Base-by-base conservation (phyloP, 2,113 vertebrate genomes). In the Arenaria interpres region DNA sequence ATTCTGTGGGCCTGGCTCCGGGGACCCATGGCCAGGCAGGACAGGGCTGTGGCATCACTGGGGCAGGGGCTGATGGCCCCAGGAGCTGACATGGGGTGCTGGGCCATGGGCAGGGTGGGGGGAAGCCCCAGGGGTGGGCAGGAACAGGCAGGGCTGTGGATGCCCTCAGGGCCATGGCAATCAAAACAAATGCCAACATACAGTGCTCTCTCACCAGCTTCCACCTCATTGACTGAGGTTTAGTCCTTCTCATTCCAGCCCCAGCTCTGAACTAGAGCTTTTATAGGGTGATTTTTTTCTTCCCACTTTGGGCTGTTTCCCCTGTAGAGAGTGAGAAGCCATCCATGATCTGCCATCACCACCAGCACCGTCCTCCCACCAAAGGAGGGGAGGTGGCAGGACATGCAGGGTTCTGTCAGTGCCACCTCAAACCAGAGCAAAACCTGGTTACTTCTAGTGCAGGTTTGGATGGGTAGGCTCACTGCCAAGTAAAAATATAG, bases 31-130 rank as follows among this genome's bases (percentile, higher is more conserved):
- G 43, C 12, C 1, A 0, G 23, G 27, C 12, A 28, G 60, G 9
- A 4, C 30, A 62, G 71, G 35, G 33, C 14, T 51, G 39, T 0
- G 3, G 20, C 19, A 15, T 4, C 0, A 0, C 22, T 67, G 46
- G 33, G 27, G 35, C 15, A 33, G 39, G 6, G 13, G 23, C 21
- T 53, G 20, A 39, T 2, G 2, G 30, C 18, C 41, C 10, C 0
- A 0, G 5, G 20, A 8, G 18, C 21, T 71, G 39, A 33, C 5
- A 25, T 30, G 53, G 32, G 14, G 3, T 10, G 12, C 41, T 57
- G 27, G 30, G 48, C 28, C 8, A 1, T 25, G 16, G 14, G 23
- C 7, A n/a, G 33, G 9, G 3, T 24, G 4, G 6, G 15, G n/a
- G 20, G 33, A 53, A 5, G 5, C 12, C 10, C 1, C 2, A 6